These are phyloP conservation scores for Casuarius casuarius DNA, from an alignment of 2,113 vertebrate genomes.

Conservation along the genomic window DNA sequence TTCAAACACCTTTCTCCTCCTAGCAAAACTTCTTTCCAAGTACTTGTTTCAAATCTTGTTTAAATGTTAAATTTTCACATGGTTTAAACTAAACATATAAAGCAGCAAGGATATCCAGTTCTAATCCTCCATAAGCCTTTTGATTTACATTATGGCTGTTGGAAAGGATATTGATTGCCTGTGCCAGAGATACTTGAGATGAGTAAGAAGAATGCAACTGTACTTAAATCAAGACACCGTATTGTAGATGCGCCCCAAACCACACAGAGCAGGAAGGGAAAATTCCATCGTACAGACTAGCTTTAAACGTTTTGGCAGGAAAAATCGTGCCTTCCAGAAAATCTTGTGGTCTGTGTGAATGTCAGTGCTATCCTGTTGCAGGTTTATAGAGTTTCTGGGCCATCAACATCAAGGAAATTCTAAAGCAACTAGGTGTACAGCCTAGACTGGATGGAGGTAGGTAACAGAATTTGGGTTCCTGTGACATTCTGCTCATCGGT, in stretches of 20 bases:
- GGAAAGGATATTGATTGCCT: not conserved
- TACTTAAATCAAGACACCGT: not conserved
- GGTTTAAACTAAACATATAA: slow-evolving; percentile 6
- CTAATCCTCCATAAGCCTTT: slow-evolving; percentile 14
- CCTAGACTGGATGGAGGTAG: not conserved
- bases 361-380: not conserved
- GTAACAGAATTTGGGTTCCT: not conserved
- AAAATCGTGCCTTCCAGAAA: not conserved
- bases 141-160: slow-evolving; percentile 29
- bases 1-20: not conserved
- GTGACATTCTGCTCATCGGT: not conserved
- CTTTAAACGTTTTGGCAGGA: not conserved
- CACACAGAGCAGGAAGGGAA: not conserved
- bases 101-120: not conserved
- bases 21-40: not conserved
- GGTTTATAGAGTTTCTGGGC: not conserved
- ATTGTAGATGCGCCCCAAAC: not conserved
- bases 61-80: not conserved
- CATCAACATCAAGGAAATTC: not conserved
- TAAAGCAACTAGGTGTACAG: not conserved
- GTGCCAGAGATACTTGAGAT: not conserved
- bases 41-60: slow-evolving; percentile 21
- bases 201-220: not conserved
- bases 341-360: not conserved
- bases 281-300: not conserved